These are phyloP conservation scores for Drosophila repletoides DNA, from an alignment of 1,140 invertebrate species.

Conservation along the genomic window DNA sequence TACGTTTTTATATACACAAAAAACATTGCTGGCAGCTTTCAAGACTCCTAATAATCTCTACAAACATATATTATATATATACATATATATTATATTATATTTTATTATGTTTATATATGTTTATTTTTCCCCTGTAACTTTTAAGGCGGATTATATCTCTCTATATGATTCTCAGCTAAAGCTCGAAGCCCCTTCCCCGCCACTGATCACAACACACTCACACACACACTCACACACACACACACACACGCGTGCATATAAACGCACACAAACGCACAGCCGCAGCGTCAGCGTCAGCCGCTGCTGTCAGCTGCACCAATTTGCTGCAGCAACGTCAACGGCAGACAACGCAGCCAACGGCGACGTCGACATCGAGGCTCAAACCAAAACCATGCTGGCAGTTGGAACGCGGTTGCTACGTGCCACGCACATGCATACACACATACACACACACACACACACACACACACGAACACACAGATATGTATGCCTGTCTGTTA, in stretches of 20 bases:
- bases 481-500: too few relatives aligned
- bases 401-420: conserved; percentile 57
- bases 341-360: conserved; percentile 24
- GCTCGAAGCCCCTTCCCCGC: too few relatives aligned
- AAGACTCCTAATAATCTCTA: too few relatives aligned
- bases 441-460: conserved; percentile 21
- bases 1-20: too few relatives aligned
- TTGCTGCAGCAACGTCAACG: conserved; percentile 48
- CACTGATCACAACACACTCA: conserved; percentile 4
- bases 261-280: too few relatives aligned
- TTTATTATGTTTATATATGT: too few relatives aligned
- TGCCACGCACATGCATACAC: conserved; percentile 40
- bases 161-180: too few relatives aligned
- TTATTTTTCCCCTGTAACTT: too few relatives aligned
- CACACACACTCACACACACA: neutral
- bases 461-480: neutral
- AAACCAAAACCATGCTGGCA: conserved; percentile 46
- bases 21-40: too few relatives aligned
- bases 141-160: too few relatives aligned
- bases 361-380: conserved; percentile 16
- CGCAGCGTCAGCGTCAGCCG: conserved; percentile 1
- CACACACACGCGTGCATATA: neutral
- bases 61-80: too few relatives aligned
- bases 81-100: too few relatives aligned
- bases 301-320: conserved; percentile 61